Evolutionary conservation across 2,797 vertebrate genomes (phyloP).

Genomic region (Dromococcyx pavoninus): DNA sequence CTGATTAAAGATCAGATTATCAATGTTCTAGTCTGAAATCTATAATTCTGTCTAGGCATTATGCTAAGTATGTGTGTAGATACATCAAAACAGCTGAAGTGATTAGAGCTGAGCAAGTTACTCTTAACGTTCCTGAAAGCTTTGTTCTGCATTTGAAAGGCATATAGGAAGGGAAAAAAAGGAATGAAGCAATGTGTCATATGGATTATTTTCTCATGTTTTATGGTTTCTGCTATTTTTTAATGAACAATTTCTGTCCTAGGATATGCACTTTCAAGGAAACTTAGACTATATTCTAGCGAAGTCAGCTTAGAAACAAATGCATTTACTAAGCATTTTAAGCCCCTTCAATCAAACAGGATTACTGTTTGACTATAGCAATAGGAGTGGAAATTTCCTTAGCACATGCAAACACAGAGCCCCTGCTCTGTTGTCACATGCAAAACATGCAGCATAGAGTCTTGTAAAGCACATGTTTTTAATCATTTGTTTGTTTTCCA

Average conservation of each 20-base stretch:
- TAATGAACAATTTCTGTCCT: background rate
- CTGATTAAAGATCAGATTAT: constrained; percentile 67
- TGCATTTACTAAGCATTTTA: constrained; percentile 36
- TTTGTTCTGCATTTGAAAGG: constrained; percentile 13
- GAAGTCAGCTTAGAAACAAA: constrained; percentile 7
- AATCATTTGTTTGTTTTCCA: constrained; percentile 26
- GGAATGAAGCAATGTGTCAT: background rate
- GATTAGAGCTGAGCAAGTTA: constrained; percentile 58
- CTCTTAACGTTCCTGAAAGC: constrained; percentile 10
- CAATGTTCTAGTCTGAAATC: constrained; percentile 49
- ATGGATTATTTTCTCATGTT: background rate
- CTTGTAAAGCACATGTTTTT: background rate
- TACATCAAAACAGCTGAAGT: constrained; percentile 51
- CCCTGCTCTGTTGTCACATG: background rate
- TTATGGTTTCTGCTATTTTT: background rate
- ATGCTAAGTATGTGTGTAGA: constrained; percentile 51
- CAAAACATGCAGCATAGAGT: background rate
- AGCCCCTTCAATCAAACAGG: constrained; percentile 32
- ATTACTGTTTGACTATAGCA: constrained; percentile 1
- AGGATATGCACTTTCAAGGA: background rate
- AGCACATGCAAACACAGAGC: background rate
- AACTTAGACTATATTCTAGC: background rate
- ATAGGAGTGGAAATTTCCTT: background rate
- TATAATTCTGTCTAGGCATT: constrained; percentile 67
- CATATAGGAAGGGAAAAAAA: background rate